Evolutionary conservation across 1,140 invertebrate genomes (phyloP), one percentile per base, ranked within the genome.

Genomic region (Drosophila sucinea): DNA sequence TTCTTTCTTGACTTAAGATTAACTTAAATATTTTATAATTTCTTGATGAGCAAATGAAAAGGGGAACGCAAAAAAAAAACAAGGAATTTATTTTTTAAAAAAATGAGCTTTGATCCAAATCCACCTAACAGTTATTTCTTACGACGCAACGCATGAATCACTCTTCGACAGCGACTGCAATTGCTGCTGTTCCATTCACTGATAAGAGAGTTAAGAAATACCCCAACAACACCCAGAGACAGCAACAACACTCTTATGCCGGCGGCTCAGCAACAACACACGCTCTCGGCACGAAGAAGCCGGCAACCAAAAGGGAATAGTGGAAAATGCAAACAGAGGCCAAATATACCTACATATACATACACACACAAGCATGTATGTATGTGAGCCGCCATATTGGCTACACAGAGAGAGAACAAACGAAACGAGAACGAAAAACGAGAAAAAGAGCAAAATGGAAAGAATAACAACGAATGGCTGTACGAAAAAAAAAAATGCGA

Each of bases 401-500:
- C 67, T 77, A 84, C 73, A 75, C 72, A 83, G 80, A 81, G 84
- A 77, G 81, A 79, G 79, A 75, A 71, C 76, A 79, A 68, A 60
- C 44, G 76, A 79, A 64, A 38, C 35, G 35, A 66, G 56, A 73
- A 70, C 66, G 65, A 70, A 69, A 35, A 33, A 32, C 29, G 55
- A 25, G 56, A 27, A 2, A 33, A 58, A 57, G 17, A 57, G n/a
- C 33, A 33, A 58, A 33, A 58, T 35, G 8, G 17, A 78, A 73
- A 89, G 44, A 83, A 87, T 80, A 84, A 84, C 80, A 89, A 87
- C 84, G 83, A 87, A 87, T 71, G 51, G 73, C 76, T 77, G 61
- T 74, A 77, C 30, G 69, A 89, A 89, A 79, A 64, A 17, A 17
- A 73, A 73, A 74, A 86, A 80, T 89, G 84, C 84, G 61, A 89